Conservation (phyloP, 2,113 vertebrate genomes). For the Columba janthina region DNA sequence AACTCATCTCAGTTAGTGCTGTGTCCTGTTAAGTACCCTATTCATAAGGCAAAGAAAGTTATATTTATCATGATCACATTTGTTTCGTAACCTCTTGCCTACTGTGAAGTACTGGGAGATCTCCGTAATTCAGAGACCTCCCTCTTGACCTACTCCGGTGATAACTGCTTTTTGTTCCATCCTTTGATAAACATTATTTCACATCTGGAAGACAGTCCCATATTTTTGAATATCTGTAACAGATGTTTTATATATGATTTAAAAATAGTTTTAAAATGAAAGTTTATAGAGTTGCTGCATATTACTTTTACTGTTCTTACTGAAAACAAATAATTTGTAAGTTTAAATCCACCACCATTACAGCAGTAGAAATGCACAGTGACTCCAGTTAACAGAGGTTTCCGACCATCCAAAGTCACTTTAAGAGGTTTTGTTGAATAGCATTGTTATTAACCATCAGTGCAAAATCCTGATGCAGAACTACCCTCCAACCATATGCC, state of each 20-base stretch:
- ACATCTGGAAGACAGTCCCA: constrained; percentile 59
- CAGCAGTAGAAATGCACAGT: not conserved
- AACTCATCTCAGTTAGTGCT: not conserved
- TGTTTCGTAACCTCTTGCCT: not conserved
- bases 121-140: constrained; percentile 2
- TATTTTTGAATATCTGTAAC: constrained; percentile 33
- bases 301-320: constrained; percentile 19
- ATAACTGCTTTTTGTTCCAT: constrained; percentile 33
- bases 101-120: not conserved
- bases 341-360: not conserved
- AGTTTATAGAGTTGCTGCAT: constrained; percentile 39
- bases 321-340: constrained; percentile 10
- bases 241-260: constrained; percentile 54
- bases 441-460: not conserved
- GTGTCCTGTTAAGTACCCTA: not conserved
- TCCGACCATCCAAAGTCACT: not conserved
- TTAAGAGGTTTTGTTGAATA: not conserved
- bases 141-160: constrained; percentile 49
- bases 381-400: not conserved
- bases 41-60: constrained; percentile 12
- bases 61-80: not conserved
- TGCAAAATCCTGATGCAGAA: not conserved
- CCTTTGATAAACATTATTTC: constrained; percentile 58
- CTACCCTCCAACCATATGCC: not conserved
- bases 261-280: constrained; percentile 52